Evolutionary conservation across 2,888 invertebrate species (phyloP).

Genomic region (Hydropsyche betteni): DNA sequence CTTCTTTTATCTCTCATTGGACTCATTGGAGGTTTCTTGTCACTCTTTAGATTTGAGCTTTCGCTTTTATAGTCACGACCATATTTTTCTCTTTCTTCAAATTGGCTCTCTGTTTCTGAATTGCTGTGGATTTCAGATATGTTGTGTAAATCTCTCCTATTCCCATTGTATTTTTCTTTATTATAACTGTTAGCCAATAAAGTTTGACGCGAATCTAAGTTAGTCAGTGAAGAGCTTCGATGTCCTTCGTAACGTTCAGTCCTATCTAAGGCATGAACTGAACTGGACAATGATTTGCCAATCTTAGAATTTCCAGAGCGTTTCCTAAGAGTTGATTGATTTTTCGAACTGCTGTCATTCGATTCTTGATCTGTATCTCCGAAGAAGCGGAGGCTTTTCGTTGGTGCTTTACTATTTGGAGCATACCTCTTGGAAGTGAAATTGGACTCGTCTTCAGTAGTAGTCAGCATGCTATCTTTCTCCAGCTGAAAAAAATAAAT

Average conservation of each 20-base stretch:
- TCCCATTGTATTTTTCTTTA: constrained; percentile 47
- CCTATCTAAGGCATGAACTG: constrained; percentile 62
- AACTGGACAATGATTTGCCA: constrained; percentile 59
- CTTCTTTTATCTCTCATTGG: constrained; percentile 59
- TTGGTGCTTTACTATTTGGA: constrained; percentile 60
- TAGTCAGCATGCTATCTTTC: constrained; percentile 64
- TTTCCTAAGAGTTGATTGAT: constrained; percentile 56
- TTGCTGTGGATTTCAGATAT: constrained; percentile 66
- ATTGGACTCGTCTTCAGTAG: constrained; percentile 67
- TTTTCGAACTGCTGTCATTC: constrained; percentile 61
- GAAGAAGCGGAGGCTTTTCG: constrained; percentile 82
- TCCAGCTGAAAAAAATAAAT: constrained; percentile 57
- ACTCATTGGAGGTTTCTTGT: constrained; percentile 61
- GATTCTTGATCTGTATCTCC: constrained; percentile 86
- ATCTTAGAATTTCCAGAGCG: constrained; percentile 36
- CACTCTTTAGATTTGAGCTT: constrained; percentile 45
- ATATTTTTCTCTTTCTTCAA: constrained; percentile 55
- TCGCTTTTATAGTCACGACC: constrained; percentile 30
- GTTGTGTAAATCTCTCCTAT: constrained; percentile 63
- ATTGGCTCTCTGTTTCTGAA: constrained; percentile 61
- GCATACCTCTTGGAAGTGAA: constrained; percentile 57
- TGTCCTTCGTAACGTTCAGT: constrained; percentile 59
- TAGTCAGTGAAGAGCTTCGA: constrained; percentile 63
- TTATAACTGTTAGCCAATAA: constrained; percentile 48
- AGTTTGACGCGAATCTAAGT: constrained; percentile 54